Evolutionary conservation across 92 coral and sea anemone genomes (phyloP).

Genomic region (Isaurus tuberculatus): DNA sequence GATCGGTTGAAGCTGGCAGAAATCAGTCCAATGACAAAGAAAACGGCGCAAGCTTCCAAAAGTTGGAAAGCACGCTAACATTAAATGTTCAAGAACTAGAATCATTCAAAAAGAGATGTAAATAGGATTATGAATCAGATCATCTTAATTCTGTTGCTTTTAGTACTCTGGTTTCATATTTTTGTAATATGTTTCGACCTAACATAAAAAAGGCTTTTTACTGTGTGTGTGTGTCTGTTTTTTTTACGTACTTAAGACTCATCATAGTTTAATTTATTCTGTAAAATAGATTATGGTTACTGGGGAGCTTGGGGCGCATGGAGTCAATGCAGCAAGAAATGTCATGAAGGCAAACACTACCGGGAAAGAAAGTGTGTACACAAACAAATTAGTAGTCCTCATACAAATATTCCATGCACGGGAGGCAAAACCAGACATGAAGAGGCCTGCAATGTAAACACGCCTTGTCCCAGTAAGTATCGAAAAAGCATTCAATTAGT

Average conservation of each 20-base stretch:
- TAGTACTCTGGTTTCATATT: no score
- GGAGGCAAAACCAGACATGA: constrained; percentile 4
- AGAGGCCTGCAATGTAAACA: constrained; percentile 19
- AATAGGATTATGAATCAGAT: no score
- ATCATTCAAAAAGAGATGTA: no score
- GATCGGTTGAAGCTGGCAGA: no score
- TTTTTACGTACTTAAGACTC: no score
- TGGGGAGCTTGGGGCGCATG: neutral
- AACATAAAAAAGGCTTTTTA: no score
- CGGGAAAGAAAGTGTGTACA: neutral
- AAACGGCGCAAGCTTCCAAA: neutral
- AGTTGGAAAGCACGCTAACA: neutral
- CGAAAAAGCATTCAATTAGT: no score
- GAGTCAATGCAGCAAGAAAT: neutral
- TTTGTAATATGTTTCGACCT: no score
- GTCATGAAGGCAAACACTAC: neutral
- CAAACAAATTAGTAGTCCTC: neutral
- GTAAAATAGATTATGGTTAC: neutral
- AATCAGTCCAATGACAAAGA: no score
- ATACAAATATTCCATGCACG: constrained; percentile 2
- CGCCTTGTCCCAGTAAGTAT: constrained; percentile 20
- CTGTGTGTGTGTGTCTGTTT: no score
- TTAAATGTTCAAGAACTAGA: neutral
- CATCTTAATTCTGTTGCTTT: no score
- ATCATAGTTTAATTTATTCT: no score